These are phyloP conservation scores for Festucalex cinctus DNA, from an alignment of 2,113 vertebrate genomes.

Conservation along the genomic window DNA sequence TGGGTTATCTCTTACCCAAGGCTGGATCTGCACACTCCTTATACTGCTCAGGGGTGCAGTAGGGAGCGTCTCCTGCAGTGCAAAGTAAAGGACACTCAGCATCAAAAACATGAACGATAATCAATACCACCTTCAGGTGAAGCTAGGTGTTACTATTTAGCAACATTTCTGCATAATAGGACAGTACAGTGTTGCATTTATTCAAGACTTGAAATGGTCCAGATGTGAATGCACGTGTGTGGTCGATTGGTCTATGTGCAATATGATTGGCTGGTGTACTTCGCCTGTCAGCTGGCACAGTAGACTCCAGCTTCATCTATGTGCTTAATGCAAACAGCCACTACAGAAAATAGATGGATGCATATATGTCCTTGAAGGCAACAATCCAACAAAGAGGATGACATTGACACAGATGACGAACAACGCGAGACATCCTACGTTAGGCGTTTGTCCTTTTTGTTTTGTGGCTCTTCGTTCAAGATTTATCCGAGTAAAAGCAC, in stretches of 20 bases:
- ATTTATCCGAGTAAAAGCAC: neutral
- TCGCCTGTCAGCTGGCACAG: too few species aligned
- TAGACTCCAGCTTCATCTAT: neutral
- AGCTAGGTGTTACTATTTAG: too few species aligned
- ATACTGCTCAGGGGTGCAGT: conserved; percentile 98
- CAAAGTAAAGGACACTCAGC: conserved; percentile 31
- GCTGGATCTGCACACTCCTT: conserved; percentile 97
- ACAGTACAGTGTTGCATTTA: neutral
- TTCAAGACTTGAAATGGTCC: neutral
- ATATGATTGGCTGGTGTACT: neutral
- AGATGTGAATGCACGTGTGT: neutral
- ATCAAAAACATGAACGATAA: conserved; percentile 1
- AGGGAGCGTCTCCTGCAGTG: conserved; percentile 88
- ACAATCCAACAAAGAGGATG: neutral
- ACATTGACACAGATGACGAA: neutral
- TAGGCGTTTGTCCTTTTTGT: neutral
- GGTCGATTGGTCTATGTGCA: neutral
- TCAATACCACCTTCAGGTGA: neutral
- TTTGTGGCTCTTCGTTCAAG: neutral
- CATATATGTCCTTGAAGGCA: neutral
- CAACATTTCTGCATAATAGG: too few species aligned
- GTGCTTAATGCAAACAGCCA: neutral
- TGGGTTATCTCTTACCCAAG: conserved; percentile 80
- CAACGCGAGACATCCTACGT: neutral
- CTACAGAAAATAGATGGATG: neutral